Percentiles rank a stretch among this genome's conserved stretches.
These are phyloP conservation scores for Uropetala carovei DNA, from an alignment of 2,888 invertebrate species.

Conservation along the genomic window DNA sequence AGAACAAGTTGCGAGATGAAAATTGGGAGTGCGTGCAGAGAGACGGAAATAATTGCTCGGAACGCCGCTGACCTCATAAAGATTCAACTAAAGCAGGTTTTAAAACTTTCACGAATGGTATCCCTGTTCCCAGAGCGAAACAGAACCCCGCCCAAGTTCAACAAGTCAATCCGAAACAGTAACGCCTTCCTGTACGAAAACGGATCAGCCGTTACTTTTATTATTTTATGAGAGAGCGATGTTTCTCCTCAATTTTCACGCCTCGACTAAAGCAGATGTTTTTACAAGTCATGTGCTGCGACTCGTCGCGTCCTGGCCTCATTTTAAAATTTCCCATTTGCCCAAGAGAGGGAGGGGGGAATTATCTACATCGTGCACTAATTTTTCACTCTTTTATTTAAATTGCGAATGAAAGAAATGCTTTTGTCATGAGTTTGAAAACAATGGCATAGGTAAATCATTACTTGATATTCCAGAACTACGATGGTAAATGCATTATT, in stretches of 20 bases:
- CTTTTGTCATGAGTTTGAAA: no score
- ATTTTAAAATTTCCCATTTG: neutral
- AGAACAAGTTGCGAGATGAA: neutral
- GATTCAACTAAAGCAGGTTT: neutral
- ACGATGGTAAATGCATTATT: no score
- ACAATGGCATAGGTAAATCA: no score
- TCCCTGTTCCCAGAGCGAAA: neutral
- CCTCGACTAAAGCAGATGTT: neutral
- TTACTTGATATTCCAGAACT: no score
- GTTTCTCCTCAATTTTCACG: neutral
- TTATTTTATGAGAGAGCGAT: neutral
- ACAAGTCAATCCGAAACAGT: neutral
- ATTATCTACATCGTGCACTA: neutral
- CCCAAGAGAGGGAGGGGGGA: neutral
- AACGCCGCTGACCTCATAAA: conserved; percentile 11
- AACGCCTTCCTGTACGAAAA: neutral
- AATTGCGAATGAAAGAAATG: no score
- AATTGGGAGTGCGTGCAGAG: neutral
- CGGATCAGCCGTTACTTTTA: neutral
- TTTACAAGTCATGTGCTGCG: neutral
- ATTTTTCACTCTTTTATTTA: no score
- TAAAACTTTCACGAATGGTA: neutral
- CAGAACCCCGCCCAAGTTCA: conserved; percentile 6
- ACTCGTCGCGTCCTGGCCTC: neutral
- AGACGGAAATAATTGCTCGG: neutral